phyloP scores from a whole-genome alignment of 2,113 vertebrate genomes.

The Orycteropus afer region DNA sequence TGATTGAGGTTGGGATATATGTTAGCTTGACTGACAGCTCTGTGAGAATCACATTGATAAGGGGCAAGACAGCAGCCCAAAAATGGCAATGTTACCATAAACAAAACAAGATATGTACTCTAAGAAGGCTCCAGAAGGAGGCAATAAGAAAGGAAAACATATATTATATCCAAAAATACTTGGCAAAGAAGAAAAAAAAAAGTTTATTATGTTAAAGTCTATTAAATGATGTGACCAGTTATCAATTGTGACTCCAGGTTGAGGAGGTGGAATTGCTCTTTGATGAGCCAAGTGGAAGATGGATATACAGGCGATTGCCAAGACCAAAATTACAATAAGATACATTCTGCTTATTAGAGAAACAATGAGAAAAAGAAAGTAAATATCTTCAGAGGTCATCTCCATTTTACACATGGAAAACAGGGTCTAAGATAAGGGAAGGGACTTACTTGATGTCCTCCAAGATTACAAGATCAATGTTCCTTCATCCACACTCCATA shows the following conservation, averaged over 20 bases:
- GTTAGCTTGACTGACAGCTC: not conserved
- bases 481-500: not conserved
- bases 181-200: not conserved
- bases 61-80: not conserved
- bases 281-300: constrained; percentile 36
- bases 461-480: not conserved
- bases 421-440: not conserved
- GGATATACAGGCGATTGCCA: not conserved
- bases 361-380: not conserved
- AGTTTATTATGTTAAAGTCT: not conserved
- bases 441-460: not conserved
- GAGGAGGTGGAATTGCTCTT: constrained; percentile 24
- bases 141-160: not conserved
- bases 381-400: not conserved
- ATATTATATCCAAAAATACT: constrained; percentile 34
- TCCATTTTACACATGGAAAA: not conserved
- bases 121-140: constrained; percentile 31
- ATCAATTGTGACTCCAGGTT: constrained; percentile 33
- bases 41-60: not conserved
- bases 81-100: not conserved
- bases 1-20: not conserved
- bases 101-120: not conserved
- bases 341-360: not conserved
- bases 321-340: constrained; percentile 14
- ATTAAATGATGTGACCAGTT: constrained; percentile 43